These are phyloP conservation scores for Geophilus truncorum DNA, from an alignment of 2,888 invertebrate species.

Conservation along the genomic window DNA sequence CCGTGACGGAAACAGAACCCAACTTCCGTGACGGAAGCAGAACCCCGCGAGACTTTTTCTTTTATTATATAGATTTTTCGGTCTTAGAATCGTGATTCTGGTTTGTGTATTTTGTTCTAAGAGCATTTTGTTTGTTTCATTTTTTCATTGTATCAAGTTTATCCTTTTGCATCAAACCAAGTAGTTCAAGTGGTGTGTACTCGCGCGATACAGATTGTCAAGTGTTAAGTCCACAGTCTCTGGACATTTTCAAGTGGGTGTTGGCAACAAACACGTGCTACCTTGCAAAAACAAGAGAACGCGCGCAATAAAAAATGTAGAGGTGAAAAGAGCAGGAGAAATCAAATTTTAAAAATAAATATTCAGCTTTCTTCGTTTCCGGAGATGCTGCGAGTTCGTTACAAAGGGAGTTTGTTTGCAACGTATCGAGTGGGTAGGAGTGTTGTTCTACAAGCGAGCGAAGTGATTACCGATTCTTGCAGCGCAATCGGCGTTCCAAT, in stretches of 20 bases:
- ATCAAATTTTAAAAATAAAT: slow-evolving; percentile 4
- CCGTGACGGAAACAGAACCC: too few relatives aligned
- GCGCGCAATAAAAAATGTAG: not conserved
- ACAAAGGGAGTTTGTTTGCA: not conserved
- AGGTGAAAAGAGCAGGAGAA: not conserved
- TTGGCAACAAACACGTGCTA: too few relatives aligned
- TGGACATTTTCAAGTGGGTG: not conserved
- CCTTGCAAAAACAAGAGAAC: not conserved
- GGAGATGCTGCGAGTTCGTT: not conserved
- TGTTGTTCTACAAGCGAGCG: slow-evolving; percentile 5
- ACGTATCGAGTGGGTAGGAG: not conserved
- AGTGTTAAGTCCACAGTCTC: not conserved
- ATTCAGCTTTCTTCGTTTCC: not conserved
- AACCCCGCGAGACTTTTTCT: too few relatives aligned
- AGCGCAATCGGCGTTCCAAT: slow-evolving; percentile 14
- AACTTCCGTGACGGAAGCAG: too few relatives aligned
- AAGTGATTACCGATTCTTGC: slow-evolving; percentile 16
- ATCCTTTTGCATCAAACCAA: not conserved
- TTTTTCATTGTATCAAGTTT: not conserved
- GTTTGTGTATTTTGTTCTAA: too few relatives aligned
- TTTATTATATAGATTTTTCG: too few relatives aligned
- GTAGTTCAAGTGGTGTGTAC: not conserved
- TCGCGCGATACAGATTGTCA: not conserved
- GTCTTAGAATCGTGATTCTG: too few relatives aligned
- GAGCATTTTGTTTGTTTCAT: not conserved